Percentiles rank a stretch among this genome's conserved stretches.
Evolutionary conservation across 2,888 invertebrate species (phyloP).

Genomic region (Dasysyrphus tricinctus): DNA sequence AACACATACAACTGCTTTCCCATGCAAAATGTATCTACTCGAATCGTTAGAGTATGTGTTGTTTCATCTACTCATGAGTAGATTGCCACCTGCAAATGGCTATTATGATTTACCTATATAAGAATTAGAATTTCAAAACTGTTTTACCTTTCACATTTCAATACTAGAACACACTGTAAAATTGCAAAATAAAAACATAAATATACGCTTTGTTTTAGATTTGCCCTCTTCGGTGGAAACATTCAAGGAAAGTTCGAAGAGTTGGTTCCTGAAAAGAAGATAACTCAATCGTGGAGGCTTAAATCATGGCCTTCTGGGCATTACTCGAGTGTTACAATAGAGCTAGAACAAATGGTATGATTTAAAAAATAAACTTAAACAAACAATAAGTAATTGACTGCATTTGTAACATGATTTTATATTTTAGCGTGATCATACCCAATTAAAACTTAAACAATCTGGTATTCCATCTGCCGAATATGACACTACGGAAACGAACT

Average conservation of each 20-base stretch:
- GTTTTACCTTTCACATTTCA: no score
- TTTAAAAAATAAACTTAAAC: background rate
- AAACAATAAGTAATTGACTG: slow-evolving; percentile 10
- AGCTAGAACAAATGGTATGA: slow-evolving; percentile 91
- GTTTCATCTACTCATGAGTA: no score
- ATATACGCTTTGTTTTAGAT: slow-evolving; percentile 82
- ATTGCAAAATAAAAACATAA: background rate
- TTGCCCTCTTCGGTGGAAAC: slow-evolving; percentile 96
- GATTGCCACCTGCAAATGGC: no score
- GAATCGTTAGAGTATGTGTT: no score
- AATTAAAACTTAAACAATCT: slow-evolving; percentile 91
- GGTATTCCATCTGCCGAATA: slow-evolving; percentile 93
- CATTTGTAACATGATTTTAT: background rate
- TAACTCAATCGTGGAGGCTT: slow-evolving; percentile 95
- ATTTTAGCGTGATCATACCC: slow-evolving; percentile 92
- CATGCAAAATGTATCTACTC: no score
- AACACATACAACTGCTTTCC: no score
- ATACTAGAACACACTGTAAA: background rate
- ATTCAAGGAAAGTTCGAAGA: slow-evolving; percentile 95
- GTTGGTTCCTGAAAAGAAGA: slow-evolving; percentile 91
- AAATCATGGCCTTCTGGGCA: slow-evolving; percentile 97
- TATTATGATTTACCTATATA: no score
- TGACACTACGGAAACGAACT: slow-evolving; percentile 92
- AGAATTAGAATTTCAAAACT: no score
- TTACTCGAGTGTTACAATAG: slow-evolving; percentile 93